Evolutionary conservation across 2,888 invertebrate species (phyloP), one percentile per base, ranked within the genome.

Genomic region (Volucella zonaria): DNA sequence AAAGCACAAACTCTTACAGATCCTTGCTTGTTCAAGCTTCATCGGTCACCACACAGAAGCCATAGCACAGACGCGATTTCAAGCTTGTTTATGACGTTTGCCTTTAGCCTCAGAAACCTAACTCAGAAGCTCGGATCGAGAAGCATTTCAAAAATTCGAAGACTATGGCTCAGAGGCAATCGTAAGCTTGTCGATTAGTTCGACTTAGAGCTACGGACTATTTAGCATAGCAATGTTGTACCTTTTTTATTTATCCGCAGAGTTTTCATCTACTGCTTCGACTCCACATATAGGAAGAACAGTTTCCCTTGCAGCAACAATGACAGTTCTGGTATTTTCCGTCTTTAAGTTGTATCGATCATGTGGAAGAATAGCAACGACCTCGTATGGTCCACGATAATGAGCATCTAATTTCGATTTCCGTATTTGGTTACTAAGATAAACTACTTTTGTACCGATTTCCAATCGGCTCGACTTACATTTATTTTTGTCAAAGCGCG

Each of bases 281-380:
- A 23, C 23, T 23, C 23, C 23, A 31, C 31, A 31, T 31, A 61
- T 61, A 12, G 14, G 31, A 15, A 49, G 64, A 15, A 64, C 12
- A 4, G 12, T 18, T 31, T 64, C 64, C 11, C 64, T 38, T 3
- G 64, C 11, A 38, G 49, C 64, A 2, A 49, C 18, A 11, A 15
- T 64, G 14, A 47, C 1, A 8, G 49, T 40, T 64, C 15, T 49
- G 10, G 49, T 42, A n/a, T 15, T 9, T 15, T 64, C 49, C 31
- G 11, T 23, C 31, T 64, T 64, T n/a, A 64, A 15, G 38, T 64
- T 64, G 31, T 64, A 49, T 10, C 64, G n/a, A 15, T 64, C 64
- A 9, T 64, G 47, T 14, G 14, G n/a, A 4, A 64, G 14, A n/a
- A 49, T 51, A 3, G 12, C 64, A 31, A 64, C n/a, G 43, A 64